phyloP scores from a whole-genome alignment of 2,113 vertebrate genomes.

The Osmerus mordax region DNA sequence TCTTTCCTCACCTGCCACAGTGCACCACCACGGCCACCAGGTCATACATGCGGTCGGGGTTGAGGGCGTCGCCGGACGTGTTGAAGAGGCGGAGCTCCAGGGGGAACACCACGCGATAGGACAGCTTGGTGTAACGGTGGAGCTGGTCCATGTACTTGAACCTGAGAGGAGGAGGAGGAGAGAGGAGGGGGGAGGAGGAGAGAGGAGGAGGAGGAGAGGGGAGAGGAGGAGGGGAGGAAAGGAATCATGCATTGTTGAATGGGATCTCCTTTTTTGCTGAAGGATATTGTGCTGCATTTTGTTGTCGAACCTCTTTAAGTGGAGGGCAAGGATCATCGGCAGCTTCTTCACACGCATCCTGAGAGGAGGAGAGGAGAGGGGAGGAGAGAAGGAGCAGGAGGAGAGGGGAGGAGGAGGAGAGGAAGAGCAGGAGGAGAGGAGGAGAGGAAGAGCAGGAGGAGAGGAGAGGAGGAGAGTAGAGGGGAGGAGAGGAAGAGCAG shows the following conservation, averaged over 20 bases:
- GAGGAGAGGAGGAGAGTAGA: constrained; percentile 67
- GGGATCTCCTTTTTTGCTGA: too few relatives aligned
- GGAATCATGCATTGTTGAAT: too few relatives aligned
- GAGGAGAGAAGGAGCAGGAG: not conserved
- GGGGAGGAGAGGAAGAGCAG: constrained; percentile 1
- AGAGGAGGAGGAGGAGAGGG: not conserved
- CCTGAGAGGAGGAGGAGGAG: constrained; percentile 86
- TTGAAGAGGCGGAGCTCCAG: constrained; percentile 92
- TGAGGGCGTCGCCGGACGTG: constrained; percentile 91
- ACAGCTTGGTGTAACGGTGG: constrained; percentile 92
- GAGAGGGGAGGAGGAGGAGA: constrained; percentile 29
- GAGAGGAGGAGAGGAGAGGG: not conserved
- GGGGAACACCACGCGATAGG: constrained; percentile 90
- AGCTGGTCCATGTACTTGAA: constrained; percentile 97
- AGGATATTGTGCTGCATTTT: too few relatives aligned
- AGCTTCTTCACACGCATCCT: constrained; percentile 79
- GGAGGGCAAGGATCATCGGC: constrained; percentile 77
- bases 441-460: constrained; percentile 38
- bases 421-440: not conserved
- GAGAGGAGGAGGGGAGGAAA: not conserved
- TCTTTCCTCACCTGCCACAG: constrained; percentile 80
- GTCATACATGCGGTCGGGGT: constrained; percentile 89
- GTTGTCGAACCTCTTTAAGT: constrained; percentile 57
- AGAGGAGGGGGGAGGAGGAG: constrained; percentile 87
- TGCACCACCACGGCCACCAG: constrained; percentile 91